Percentiles rank a stretch among this genome's conserved stretches.
Evolutionary conservation across 2,797 vertebrate genomes (phyloP).

Genomic region (Myotis findleyi): DNA sequence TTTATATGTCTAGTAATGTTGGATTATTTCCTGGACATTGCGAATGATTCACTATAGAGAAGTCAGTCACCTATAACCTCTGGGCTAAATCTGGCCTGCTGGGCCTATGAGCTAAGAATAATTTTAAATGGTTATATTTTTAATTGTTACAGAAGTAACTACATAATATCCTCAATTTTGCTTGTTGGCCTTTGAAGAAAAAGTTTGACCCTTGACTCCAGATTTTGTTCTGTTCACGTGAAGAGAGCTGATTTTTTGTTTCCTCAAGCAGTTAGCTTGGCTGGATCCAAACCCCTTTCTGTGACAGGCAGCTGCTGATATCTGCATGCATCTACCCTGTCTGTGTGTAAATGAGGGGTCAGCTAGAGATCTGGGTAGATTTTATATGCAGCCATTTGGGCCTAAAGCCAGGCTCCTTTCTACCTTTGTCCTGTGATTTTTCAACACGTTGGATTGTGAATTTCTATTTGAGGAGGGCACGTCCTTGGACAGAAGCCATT

Average conservation of each 20-base stretch:
- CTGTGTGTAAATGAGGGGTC: not conserved
- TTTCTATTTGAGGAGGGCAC: not conserved
- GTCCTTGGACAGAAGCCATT: not conserved
- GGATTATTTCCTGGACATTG: not conserved
- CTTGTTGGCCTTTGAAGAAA: not conserved
- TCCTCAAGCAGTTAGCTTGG: not conserved
- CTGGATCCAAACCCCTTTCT: not conserved
- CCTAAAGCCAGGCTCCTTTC: not conserved
- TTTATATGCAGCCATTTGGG: not conserved
- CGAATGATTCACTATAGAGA: not conserved
- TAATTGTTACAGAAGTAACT: not conserved
- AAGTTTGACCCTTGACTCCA: not conserved
- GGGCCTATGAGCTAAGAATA: not conserved
- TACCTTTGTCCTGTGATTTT: not conserved
- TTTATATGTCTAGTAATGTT: slow-evolving; percentile 8
- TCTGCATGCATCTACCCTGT: not conserved
- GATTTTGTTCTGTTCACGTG: not conserved
- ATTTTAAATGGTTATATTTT: not conserved
- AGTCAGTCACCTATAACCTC: not conserved
- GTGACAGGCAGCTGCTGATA: not conserved
- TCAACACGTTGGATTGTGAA: not conserved
- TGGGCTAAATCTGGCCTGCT: not conserved
- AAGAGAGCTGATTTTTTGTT: not conserved
- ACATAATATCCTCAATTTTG: not conserved
- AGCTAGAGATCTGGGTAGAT: not conserved